Conservation (phyloP, 2,888 invertebrate genomes). For the Camponotus fellah region DNA sequence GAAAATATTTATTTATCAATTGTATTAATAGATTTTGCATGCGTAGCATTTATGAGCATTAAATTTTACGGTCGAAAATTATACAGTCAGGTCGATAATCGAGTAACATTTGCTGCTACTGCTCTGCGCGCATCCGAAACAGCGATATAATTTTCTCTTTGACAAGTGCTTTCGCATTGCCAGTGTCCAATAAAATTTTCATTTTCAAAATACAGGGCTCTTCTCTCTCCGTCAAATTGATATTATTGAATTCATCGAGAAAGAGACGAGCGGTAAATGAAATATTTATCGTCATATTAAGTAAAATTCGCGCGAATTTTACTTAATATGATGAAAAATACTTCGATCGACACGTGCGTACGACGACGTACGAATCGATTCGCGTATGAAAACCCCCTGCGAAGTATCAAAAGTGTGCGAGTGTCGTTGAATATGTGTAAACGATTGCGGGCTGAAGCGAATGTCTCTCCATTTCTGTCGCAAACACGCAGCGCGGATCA, state of each 20-base stretch:
- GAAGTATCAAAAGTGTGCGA: not conserved
- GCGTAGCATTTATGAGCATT: conserved; percentile 23
- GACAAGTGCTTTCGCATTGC: conserved; percentile 15
- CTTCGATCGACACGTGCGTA: not conserved
- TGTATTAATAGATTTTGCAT: conserved; percentile 26
- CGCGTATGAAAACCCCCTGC: conserved; percentile 25
- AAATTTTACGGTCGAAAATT: conserved; percentile 47
- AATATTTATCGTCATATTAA: not conserved
- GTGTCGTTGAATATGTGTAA: conserved; percentile 25
- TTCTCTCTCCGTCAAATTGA: not conserved
- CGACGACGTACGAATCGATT: not conserved
- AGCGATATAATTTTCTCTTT: conserved; percentile 38
- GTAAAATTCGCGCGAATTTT: not conserved
- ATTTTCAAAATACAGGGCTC: not conserved
- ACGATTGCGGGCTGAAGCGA: conserved; percentile 43
- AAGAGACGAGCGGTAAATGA: not conserved
- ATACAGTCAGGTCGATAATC: conserved; percentile 34
- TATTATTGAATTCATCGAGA: not conserved
- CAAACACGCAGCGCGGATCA: conserved; percentile 50
- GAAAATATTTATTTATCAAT: conserved; percentile 49
- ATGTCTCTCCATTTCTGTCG: conserved; percentile 51
- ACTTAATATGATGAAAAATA: too few species aligned
- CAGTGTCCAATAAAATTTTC: conserved; percentile 7
- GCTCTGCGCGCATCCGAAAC: not conserved
- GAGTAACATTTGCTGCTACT: not conserved